These are phyloP conservation scores for Tridacna gigas DNA, from an alignment of 2,888 invertebrate species.

Conservation along the genomic window DNA sequence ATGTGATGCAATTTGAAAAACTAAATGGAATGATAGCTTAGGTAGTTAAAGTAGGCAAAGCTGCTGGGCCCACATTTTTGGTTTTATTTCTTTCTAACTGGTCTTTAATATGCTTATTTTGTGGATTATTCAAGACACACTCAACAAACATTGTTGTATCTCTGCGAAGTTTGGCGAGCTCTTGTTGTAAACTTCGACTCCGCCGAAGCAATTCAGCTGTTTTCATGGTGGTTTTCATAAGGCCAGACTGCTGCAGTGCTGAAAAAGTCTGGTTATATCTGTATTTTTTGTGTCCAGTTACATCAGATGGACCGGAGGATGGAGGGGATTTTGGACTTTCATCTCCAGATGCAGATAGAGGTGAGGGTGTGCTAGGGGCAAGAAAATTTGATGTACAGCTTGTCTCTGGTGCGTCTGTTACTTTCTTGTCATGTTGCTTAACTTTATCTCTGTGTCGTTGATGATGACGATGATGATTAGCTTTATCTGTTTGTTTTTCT, in stretches of 20 bases:
- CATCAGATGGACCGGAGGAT: neutral
- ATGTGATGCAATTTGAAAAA: no score
- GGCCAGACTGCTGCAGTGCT: constrained; percentile 83
- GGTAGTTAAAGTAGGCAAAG: neutral
- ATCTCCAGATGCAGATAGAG: constrained; percentile 2
- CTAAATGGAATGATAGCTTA: neutral
- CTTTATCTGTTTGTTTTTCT: neutral
- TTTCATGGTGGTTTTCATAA: constrained; percentile 88
- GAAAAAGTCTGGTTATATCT: constrained; percentile 72
- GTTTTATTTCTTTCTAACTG: neutral
- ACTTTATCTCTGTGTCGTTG: neutral
- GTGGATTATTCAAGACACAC: constrained; percentile 87
- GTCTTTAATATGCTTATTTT: constrained; percentile 66
- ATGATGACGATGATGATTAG: constrained; percentile 14
- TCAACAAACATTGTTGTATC: constrained; percentile 89
- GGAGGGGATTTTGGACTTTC: neutral
- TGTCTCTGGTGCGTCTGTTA: neutral
- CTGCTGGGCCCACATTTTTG: neutral
- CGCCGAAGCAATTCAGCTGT: constrained; percentile 88
- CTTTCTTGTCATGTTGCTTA: neutral
- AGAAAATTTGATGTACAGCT: neutral
- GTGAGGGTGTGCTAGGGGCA: neutral
- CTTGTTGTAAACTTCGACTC: constrained; percentile 88
- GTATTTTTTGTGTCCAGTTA: constrained; percentile 49
- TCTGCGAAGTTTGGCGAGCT: constrained; percentile 87